Conservation (phyloP, 2,888 invertebrate genomes). For the Platynereis dumerilii region DNA sequence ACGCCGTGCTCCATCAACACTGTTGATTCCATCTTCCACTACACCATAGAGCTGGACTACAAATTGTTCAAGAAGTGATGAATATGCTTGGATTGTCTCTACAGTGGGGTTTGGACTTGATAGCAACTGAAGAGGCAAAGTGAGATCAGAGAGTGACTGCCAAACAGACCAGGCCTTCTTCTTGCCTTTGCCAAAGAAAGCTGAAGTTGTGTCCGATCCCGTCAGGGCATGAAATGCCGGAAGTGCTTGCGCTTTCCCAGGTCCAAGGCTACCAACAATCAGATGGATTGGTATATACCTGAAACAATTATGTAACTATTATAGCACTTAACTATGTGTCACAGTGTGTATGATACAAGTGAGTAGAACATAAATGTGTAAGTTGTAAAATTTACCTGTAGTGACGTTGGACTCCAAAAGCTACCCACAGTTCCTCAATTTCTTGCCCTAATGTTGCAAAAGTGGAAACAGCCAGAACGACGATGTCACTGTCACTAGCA, state of each 20-base stretch:
- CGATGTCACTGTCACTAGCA: neutral
- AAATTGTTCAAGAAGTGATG: neutral
- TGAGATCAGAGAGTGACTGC: slow-evolving; percentile 10
- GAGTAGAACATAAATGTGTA: too few relatives aligned
- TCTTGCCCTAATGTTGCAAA: too few relatives aligned
- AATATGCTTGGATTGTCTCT: neutral
- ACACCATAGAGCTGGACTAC: slow-evolving; percentile 4
- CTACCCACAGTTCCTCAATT: too few relatives aligned
- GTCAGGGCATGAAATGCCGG: too few relatives aligned
- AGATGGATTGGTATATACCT: slow-evolving; percentile 20
- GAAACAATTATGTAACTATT: slow-evolving; percentile 15
- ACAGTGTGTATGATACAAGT: too few relatives aligned
- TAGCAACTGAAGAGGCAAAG: slow-evolving; percentile 11
- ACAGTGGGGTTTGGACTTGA: slow-evolving; percentile 3
- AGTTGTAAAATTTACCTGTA: too few relatives aligned
- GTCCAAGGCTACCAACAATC: slow-evolving; percentile 19
- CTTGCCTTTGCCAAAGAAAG: too few relatives aligned
- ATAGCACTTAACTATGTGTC: too few relatives aligned
- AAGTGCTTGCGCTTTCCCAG: too few relatives aligned
- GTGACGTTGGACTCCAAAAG: too few relatives aligned
- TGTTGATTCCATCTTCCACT: slow-evolving; percentile 10
- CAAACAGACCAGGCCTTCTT: slow-evolving; percentile 23
- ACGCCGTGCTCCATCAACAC: slow-evolving; percentile 17
- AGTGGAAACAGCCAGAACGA: neutral
- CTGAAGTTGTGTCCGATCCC: too few relatives aligned